Percentiles rank a stretch among this genome's conserved stretches.
phyloP scores from a whole-genome alignment of 2,113 vertebrate species.

The Salminus brasiliensis region DNA sequence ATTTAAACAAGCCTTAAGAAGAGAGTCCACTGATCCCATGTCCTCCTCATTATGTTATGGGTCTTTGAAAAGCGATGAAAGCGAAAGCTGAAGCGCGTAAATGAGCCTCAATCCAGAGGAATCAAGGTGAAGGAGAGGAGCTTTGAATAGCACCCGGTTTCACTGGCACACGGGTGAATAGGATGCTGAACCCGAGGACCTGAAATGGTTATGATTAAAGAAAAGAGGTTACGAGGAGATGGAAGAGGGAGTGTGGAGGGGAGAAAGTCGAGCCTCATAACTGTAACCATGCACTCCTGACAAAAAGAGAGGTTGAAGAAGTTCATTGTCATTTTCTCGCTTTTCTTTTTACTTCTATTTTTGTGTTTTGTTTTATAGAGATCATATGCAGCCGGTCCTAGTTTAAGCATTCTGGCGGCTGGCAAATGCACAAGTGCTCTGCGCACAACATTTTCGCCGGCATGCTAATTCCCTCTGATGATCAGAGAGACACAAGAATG shows the following conservation, averaged over 20 bases:
- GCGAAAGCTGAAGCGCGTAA: conserved; percentile 10
- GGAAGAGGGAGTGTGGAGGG: conserved; percentile 9
- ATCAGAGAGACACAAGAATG: conserved; percentile 67
- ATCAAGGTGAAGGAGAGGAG: conserved; percentile 16
- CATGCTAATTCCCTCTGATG: conserved; percentile 73
- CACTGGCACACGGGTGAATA: conserved; percentile 9
- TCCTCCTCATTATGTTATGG: conserved; percentile 6
- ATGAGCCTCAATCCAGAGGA: conserved; percentile 24
- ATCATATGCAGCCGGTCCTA: conserved; percentile 20
- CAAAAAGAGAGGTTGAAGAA: neutral
- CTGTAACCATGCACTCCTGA: conserved; percentile 1
- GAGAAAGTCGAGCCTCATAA: neutral
- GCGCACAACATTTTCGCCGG: conserved; percentile 56
- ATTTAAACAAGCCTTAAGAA: conserved; percentile 26
- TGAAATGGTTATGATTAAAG: conserved; percentile 36
- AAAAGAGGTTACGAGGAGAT: conserved; percentile 14
- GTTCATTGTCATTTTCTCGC: conserved; percentile 8
- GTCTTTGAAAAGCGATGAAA: conserved; percentile 39
- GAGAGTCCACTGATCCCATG: neutral
- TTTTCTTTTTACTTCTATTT: neutral
- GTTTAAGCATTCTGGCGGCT: conserved; percentile 50
- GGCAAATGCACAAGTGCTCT: conserved; percentile 54
- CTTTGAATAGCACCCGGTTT: conserved; percentile 17
- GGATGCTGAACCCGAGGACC: conserved; percentile 4
- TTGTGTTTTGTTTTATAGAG: neutral